Base-by-base conservation (phyloP, 2,888 invertebrate genomes). In the Pseudococcus jackbeardsleyi region DNA sequence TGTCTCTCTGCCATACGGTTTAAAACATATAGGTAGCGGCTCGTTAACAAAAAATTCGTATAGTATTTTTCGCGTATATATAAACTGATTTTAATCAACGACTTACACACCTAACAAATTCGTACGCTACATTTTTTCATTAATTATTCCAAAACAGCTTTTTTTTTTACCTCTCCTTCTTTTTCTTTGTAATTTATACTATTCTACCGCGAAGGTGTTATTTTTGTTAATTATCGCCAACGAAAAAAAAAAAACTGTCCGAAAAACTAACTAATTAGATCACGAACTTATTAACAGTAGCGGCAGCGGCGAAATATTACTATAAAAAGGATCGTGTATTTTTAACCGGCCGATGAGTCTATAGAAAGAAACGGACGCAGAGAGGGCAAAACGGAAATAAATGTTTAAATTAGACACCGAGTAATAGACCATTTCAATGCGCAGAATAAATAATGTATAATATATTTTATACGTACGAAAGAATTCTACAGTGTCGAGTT, bases 201-300 rank as follows among this genome's bases (percentile, higher is more conserved):
- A 79, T 79, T 79, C 42, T 79, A 79, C 79, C 79, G 79, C 79
- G 46, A 79, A 79, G 79, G 79, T 79, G 79, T 79, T 79, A 79
- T 79, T 79, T 79, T 79, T 79, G 79, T 79, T 79, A 79, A 79
- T 79, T 79, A 79, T 79, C n/a, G 42, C 19, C 26, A 3, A 33
- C 26, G 26, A n/a, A 79, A 72, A 79, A 79, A 72, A 79, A 59
- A 59, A 59, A 79, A 22, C 79, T 79, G 79, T 79, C 79, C 79
- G 42, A 79, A 79, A 79, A 79, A 79, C 79, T 79, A 79, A 79
- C 79, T 79, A 79, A 79, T 79, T 79, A 79, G 79, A 79, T 79
- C 79, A 79, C 79, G 79, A 79, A 79, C 79, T 79, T 79, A 79
- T 79, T 46, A 79, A 79, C 79, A 79, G 79, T 79, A 79, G 79